A percentile compares a stretch with the other conserved stretches of the same genome.
Evolutionary conservation across 2,797 vertebrate genomes (phyloP).

Genomic region (Sciurus carolinensis): DNA sequence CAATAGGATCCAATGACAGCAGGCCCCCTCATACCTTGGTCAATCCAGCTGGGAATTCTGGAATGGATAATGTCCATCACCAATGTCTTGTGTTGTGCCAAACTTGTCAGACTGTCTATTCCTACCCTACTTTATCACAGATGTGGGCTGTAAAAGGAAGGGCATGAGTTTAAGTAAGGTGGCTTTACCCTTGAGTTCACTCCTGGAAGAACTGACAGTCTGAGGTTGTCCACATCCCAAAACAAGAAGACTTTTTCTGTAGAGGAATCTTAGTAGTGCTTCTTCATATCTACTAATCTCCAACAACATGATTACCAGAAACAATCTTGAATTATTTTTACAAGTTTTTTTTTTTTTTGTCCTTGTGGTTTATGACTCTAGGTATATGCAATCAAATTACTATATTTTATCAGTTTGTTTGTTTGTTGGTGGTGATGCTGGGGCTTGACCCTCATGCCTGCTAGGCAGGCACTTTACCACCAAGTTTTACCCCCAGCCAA

Average conservation of each 20-base stretch:
- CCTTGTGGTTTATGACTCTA: background rate
- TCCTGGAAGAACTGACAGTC: too few relatives aligned
- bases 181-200: too few relatives aligned
- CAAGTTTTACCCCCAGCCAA: background rate
- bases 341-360: background rate
- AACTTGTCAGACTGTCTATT: background rate
- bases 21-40: background rate
- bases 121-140: background rate
- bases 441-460: too few relatives aligned
- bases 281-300: background rate
- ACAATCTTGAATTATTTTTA: background rate
- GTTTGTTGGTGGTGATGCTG: background rate
- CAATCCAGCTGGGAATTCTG: background rate
- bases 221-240: background rate
- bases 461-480: too few relatives aligned
- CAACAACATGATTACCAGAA: background rate
- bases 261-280: background rate
- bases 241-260: background rate
- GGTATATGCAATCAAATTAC: background rate
- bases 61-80: background rate
- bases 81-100: background rate
- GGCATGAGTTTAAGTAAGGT: background rate
- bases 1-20: background rate
- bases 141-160: background rate
- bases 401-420: background rate